Base-by-base conservation (phyloP, 2,797 vertebrate genomes). In the Helicolenus hilgendorfi region DNA sequence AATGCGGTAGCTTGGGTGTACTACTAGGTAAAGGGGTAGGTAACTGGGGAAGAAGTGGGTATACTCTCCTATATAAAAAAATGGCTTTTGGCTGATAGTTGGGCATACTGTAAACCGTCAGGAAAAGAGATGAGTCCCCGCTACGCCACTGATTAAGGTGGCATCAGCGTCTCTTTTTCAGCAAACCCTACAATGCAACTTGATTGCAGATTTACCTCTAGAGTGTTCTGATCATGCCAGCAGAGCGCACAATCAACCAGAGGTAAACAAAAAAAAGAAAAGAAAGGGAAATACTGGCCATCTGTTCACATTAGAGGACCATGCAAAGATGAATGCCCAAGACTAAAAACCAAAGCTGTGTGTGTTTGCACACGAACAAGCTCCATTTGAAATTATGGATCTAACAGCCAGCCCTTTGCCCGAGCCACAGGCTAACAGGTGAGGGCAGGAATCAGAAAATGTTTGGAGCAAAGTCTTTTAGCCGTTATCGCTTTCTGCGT, bases 371-470 rank as follows among this genome's bases (percentile, higher is more conserved):
- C 56, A 72, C 5, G 1, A 79, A 72, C 58, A 26, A 58, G 41
- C 64, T 70, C 29, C 8, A 53, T 92, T 84, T 85, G 77, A 85
- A 88, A 77, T 82, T 2, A 84, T 38, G 73, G 38, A 73, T 87
- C 77, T 22, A 81, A 86, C 71, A 68, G 18, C 58, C 59, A 72
- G 22, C 29, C 38, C 53, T 80, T 20, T 76, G 77, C 65, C 67
- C 11, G 4, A 79, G 81, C 80, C 77, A 73, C 45, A 5, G 85
- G 84, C 80, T 74, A 93, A 89, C 81, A 79, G 86, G 89, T 67
- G 35, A 89, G 88, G 89, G 84, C 89, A 83, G 73, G 74, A 85
- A 76, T 70, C 81, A 24, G 60, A 89, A 92, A 86, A 88, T 81
- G 84, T 87, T 81, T 75, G 81, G 86, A 81, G 89, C 80, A 70